Evolutionary conservation across 2,888 invertebrate genomes (phyloP), one percentile per base, ranked within the genome.

Genomic region (Callyntrura sp.): DNA sequence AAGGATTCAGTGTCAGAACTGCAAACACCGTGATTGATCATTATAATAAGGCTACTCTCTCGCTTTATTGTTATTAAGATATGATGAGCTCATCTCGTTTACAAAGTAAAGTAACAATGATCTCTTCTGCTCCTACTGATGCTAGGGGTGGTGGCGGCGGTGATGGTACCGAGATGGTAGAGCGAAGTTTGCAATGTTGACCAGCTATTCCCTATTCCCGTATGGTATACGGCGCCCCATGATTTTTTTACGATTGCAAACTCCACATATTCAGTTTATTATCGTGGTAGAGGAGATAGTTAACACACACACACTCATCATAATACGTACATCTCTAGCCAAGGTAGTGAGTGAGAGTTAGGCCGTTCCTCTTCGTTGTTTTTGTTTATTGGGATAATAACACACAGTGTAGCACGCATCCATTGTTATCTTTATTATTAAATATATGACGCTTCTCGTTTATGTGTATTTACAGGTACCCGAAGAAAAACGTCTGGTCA

Each of bases 381-480:
- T 76, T 48, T 85, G 51, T 76, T 43, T 45, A 23, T 25, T 11
- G n/a, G 35, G 23, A 23, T 23, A 70, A 28, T 45, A 45, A 60
- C 9, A 12, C 23, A 60, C 73, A 43, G 17, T 43, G 60, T 55
- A 35, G 35, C 35, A 55, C 51, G 79, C 45, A 81, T 25, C 62
- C 76, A 85, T 79, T 79, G 86, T 87, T 68, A 70, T 87, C 70
- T 81, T 35, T 35, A 4, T n/a, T n/a, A n/a, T n/a, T n/a, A n/a
- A n/a, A n/a, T 45, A 81, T 25, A 43, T 60, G 55, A 87, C 86
- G 70, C 81, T 79, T 79, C 51, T 87, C 43, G 12, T 73, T 55
- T 35, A 23, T 87, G 43, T 85, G 14, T 62, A 43, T 87, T 87
- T 65, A 23, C 86, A 87, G 86, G 85, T 85, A 84, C 70, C 76